Evolutionary conservation across 2,888 invertebrate species (phyloP).

Genomic region (Phortica magna): DNA sequence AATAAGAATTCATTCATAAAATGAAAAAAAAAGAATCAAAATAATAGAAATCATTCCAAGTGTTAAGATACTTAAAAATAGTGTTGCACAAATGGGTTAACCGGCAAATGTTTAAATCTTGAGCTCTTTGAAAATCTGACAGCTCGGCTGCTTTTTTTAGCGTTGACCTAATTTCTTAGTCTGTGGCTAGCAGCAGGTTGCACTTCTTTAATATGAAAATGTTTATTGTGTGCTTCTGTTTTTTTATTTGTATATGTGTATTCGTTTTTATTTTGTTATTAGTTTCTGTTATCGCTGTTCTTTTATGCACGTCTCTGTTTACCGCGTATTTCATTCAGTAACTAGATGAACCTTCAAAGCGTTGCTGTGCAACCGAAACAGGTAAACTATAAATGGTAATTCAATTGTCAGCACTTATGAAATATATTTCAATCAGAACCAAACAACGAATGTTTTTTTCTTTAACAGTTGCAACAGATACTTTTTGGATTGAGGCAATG

Average conservation of each 20-base stretch:
- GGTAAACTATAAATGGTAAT: neutral
- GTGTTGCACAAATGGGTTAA: slow-evolving; percentile 9
- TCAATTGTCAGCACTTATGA: neutral
- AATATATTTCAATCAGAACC: too few relatives aligned
- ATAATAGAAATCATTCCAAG: neutral
- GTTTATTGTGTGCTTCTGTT: neutral
- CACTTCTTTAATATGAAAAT: slow-evolving; percentile 5
- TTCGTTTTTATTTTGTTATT: neutral
- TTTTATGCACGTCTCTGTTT: neutral
- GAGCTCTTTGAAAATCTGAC: slow-evolving; percentile 13
- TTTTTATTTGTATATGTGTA: neutral
- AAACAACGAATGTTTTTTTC: too few relatives aligned
- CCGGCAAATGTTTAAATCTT: slow-evolving; percentile 1
- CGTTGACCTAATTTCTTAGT: slow-evolving; percentile 9
- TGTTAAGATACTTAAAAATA: slow-evolving; percentile 22
- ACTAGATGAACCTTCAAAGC: neutral
- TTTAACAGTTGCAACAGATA: too few relatives aligned
- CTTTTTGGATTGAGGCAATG: too few relatives aligned
- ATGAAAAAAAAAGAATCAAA: slow-evolving; percentile 12
- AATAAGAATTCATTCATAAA: slow-evolving; percentile 31
- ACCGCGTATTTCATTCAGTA: neutral
- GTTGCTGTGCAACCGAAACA: neutral
- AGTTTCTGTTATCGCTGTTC: neutral
- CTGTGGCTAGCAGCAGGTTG: slow-evolving; percentile 14
- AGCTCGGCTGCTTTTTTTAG: slow-evolving; percentile 22